Conservation (phyloP, 2,113 vertebrate genomes). For the Tachuris rubrigastra region DNA sequence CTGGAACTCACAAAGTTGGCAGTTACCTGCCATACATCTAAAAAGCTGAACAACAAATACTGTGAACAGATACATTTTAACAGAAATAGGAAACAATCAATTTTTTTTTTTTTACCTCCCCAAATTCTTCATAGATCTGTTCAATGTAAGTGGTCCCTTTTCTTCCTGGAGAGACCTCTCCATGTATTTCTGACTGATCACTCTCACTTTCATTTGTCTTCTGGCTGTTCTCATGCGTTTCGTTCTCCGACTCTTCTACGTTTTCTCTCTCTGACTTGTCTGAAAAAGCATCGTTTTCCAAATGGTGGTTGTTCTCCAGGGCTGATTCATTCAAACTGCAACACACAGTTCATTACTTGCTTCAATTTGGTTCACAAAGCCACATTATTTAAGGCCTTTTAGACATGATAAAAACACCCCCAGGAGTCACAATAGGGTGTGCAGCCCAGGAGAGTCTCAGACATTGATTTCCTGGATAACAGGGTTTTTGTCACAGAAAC, state of each 20-base stretch:
- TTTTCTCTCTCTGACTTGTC: slow-evolving; percentile 92
- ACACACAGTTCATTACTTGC: background rate
- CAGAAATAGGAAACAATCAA: background rate
- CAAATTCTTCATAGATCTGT: slow-evolving; percentile 89
- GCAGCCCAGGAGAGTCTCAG: background rate
- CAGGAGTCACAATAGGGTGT: background rate
- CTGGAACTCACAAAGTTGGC: background rate
- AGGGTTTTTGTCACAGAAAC: background rate
- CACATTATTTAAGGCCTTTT: background rate
- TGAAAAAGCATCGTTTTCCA: slow-evolving; percentile 89
- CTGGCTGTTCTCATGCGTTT: slow-evolving; percentile 80
- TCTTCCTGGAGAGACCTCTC: slow-evolving; percentile 66
- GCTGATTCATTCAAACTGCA: slow-evolving; percentile 84
- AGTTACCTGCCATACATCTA: background rate
- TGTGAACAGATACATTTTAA: background rate
- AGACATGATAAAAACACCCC: background rate
- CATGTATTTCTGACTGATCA: slow-evolving; percentile 81
- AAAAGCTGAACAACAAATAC: background rate
- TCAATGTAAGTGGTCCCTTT: slow-evolving; percentile 88
- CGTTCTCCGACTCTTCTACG: slow-evolving; percentile 82
- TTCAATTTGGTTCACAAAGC: background rate
- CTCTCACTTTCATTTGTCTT: slow-evolving; percentile 86
- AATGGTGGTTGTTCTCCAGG: slow-evolving; percentile 77
- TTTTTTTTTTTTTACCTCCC: slow-evolving; percentile 79
- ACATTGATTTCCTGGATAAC: background rate